Conservation (phyloP, 2,888 invertebrate species). For the Drosophila mimetica region DNA sequence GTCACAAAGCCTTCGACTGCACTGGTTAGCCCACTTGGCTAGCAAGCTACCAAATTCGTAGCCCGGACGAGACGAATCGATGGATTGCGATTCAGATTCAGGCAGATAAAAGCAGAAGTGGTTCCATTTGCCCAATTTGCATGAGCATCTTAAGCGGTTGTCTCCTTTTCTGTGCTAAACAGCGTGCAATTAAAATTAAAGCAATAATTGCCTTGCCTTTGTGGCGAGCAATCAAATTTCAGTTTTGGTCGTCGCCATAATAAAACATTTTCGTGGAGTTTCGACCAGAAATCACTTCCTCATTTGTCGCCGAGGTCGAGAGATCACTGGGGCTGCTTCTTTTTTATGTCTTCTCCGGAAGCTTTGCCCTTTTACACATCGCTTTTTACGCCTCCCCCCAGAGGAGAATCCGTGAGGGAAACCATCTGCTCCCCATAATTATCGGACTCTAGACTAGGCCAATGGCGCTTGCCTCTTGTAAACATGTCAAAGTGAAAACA, state of each 20-base stretch:
- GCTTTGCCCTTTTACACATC: constrained; percentile 45
- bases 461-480: constrained; percentile 55
- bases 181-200: constrained; percentile 55
- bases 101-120: constrained; percentile 47
- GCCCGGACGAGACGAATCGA: constrained; percentile 30
- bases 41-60: constrained; percentile 51
- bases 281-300: constrained; percentile 26
- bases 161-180: constrained; percentile 58
- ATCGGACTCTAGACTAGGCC: constrained; percentile 26
- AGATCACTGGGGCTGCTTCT: background rate
- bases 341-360: background rate
- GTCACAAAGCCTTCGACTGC: constrained; percentile 55
- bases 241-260: constrained; percentile 30
- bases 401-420: constrained; percentile 46
- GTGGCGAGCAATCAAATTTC: constrained; percentile 31
- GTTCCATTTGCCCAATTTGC: constrained; percentile 50
- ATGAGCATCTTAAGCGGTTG: constrained; percentile 46
- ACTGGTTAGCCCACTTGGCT: constrained; percentile 64
- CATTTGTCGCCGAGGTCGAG: constrained; percentile 30
- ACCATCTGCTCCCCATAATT: constrained; percentile 52
- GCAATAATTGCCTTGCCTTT: constrained; percentile 33
- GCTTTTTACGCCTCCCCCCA: constrained; percentile 41
- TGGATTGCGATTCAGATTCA: constrained; percentile 8
- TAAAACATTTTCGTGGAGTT: constrained; percentile 28
- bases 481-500: constrained; percentile 70